These are phyloP conservation scores for Danionella cerebrum DNA, from an alignment of 2,113 vertebrate genomes.

Conservation along the genomic window DNA sequence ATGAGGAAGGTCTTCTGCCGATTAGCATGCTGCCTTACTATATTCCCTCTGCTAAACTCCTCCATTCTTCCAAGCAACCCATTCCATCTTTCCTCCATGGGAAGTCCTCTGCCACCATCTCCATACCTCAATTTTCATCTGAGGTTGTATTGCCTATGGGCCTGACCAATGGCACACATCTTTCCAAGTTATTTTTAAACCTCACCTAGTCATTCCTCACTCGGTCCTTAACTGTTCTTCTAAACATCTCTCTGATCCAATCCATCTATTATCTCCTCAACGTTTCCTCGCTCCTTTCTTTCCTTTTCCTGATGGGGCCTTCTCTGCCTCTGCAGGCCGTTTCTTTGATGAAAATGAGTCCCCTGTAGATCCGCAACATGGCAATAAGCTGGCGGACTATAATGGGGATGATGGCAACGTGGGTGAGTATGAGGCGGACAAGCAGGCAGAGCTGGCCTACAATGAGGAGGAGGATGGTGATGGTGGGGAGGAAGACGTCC, in stretches of 20 bases:
- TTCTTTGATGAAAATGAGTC: constrained; percentile 99
- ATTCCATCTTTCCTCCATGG: background rate
- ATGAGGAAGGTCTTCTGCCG: constrained; percentile 20
- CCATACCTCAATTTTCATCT: background rate
- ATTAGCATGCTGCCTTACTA: constrained; percentile 47
- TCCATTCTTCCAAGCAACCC: background rate
- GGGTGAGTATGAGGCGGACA: constrained; percentile 99
- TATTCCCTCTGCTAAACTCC: constrained; percentile 34
- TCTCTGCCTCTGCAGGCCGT: constrained; percentile 95
- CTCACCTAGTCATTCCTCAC: constrained; percentile 29
- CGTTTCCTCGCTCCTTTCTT: background rate
- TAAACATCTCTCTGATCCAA: constrained; percentile 19
- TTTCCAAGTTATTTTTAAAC: background rate
- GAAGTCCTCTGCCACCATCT: background rate
- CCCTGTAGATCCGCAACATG: constrained; percentile 97
- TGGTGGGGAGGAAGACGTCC: constrained; percentile 99
- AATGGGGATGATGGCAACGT: constrained; percentile 99
- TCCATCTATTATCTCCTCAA: background rate
- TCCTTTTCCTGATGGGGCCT: constrained; percentile 73
- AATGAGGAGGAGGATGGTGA: constrained; percentile 99
- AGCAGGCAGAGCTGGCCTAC: constrained; percentile 99
- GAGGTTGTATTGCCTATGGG: background rate
- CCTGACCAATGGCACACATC: background rate
- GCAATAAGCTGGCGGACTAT: constrained; percentile 99
- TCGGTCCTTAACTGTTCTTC: constrained; percentile 46